These are phyloP conservation scores for Ooceraea biroi DNA, from an alignment of 1,140 invertebrate genomes.

Conservation along the genomic window DNA sequence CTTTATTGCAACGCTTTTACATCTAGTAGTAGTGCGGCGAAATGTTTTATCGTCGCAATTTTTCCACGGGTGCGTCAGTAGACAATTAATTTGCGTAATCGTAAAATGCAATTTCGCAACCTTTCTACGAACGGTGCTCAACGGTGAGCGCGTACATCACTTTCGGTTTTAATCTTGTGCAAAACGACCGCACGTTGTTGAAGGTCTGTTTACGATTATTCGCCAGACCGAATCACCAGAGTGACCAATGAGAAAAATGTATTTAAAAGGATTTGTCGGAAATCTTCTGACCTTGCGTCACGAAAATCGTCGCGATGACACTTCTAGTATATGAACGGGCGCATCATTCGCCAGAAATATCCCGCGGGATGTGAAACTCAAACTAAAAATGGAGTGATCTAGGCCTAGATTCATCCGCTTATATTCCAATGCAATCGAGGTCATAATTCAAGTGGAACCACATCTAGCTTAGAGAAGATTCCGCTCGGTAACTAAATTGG, in stretches of 20 bases:
- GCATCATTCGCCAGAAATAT: constrained; percentile 49
- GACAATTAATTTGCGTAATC: constrained; percentile 19
- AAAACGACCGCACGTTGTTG: neutral
- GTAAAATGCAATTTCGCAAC: constrained; percentile 36
- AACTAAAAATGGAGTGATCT: constrained; percentile 36
- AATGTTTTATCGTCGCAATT: neutral
- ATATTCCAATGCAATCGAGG: neutral
- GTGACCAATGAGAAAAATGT: neutral
- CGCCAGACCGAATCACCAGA: neutral
- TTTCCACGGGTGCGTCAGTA: neutral
- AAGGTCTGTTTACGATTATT: neutral
- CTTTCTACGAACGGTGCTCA: neutral
- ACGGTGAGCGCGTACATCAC: neutral
- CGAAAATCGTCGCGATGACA: constrained; percentile 19
- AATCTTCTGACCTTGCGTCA: neutral
- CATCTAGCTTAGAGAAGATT: neutral
- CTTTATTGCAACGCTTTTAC: constrained; percentile 11
- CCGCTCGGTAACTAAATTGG: neutral
- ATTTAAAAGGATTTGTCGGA: neutral
- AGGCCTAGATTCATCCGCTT: constrained; percentile 20
- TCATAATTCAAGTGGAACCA: neutral
- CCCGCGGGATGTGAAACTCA: neutral
- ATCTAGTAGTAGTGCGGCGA: neutral
- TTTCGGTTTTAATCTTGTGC: constrained; percentile 1
- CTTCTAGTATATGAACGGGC: neutral